Base-by-base conservation (phyloP, 2,888 invertebrate genomes). In the Amiota mariae region DNA sequence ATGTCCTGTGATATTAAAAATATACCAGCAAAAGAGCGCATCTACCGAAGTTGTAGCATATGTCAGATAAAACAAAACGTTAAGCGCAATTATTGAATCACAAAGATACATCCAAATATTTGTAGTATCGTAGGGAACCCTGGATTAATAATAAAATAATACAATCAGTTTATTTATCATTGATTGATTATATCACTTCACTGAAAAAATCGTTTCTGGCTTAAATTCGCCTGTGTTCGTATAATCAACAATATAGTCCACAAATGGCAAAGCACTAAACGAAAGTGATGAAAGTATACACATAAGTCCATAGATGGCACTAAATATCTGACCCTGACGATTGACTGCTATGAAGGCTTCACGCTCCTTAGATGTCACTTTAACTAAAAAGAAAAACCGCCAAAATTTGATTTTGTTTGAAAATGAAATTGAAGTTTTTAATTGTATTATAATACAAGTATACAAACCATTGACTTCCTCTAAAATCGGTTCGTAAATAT, bases 251-350 rank as follows among this genome's bases (percentile, higher is more conserved):
- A 51, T 11, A 11, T 81, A 81, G n/a, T 77, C 12, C 9, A 63
- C 74, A n/a, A 80, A 15, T 0, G 80, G 80, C 76, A 81, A 61
- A 15, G 80, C 46, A 13, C 77, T 67, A 10, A 80, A 80, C 12
- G 80, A 80, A 46, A 80, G 11, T 64, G 80, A 78, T n/a, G 80
- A 80, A 10, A 81, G 79, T 54, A 77, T 78, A n/a, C 80, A 80
- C 80, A 81, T 80, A 15, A 77, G 51, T 6, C 77, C 72, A 20
- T 80, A 80, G 13, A 80, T 48, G 71, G 70, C 74, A 2, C 80
- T 59, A 59, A 78, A 67, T 0, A 77, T 8, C 15, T 80, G 80
- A 1, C 80, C 81, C 1, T 75, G 57, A 1, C 76, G 79, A 9
- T 76, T 80, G n/a, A 76, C 1, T 51, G 51, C n/a, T 4, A 51